Conservation (phyloP, 2,888 invertebrate genomes). For the Scaptomyza tumidula region DNA sequence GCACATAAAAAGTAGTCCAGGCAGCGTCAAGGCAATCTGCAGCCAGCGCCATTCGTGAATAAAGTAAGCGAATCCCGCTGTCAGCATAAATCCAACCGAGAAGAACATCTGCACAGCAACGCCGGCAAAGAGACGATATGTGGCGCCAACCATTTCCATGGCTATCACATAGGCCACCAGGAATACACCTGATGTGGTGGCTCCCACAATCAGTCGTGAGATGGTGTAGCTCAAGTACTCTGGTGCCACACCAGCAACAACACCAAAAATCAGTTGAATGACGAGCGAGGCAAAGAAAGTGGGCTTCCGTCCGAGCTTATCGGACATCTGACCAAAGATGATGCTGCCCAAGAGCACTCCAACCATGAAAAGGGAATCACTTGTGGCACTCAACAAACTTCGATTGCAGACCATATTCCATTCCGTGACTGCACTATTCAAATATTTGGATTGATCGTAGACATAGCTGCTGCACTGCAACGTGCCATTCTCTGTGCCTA, state of each 20-base stretch:
- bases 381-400: conserved; percentile 87
- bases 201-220: conserved; percentile 89
- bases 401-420: conserved; percentile 89
- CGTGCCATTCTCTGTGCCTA: conserved; percentile 62
- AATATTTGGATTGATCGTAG: conserved; percentile 87
- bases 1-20: conserved; percentile 88
- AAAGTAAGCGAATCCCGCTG: conserved; percentile 88
- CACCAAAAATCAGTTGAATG: conserved; percentile 88
- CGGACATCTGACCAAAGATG: conserved; percentile 89
- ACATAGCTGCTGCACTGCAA: conserved; percentile 86
- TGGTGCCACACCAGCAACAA: conserved; percentile 88
- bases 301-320: conserved; percentile 89
- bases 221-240: conserved; percentile 89
- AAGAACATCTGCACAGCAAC: conserved; percentile 91
- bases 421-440: conserved; percentile 88
- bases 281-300: conserved; percentile 90
- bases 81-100: conserved; percentile 89
- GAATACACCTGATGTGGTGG: conserved; percentile 91
- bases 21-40: conserved; percentile 89
- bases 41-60: conserved; percentile 89
- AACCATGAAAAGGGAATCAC: conserved; percentile 88
- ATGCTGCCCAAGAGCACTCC: conserved; percentile 90
- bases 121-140: conserved; percentile 89
- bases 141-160: conserved; percentile 90
- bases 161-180: conserved; percentile 92